Evolutionary conservation across 2,797 vertebrate species (phyloP), one percentile per base, ranked within the genome.

Genomic region (Myripristis murdjan): DNA sequence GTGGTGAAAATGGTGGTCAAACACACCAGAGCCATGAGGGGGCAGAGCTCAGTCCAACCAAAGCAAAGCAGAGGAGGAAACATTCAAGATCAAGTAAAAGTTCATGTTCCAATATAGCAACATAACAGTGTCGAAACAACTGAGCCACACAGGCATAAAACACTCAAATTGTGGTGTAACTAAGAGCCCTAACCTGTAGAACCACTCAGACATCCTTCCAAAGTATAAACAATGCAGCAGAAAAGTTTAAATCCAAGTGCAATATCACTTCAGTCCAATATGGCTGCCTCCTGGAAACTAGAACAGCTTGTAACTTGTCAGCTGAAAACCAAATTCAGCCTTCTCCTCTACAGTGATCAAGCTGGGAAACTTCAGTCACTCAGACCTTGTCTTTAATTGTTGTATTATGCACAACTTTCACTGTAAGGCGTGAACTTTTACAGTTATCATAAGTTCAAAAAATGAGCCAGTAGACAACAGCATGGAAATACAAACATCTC

Each of bases 231-330:
- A 56, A 35, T 52, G 60, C 0, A 20, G 26, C n/a, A n/a, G 10
- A 14, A 43, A 51, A 54, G 3, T 57, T 47, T 41, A 28, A 62
- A 76, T 48, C 52, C 33, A 49, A 53, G 7, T 49, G 59, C 47
- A 56, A 7, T 2, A 0, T 43, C 26, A 7, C 2, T 14, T 8
- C 22, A 67, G 54, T 73, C 54, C 54, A 85, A 83, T 60, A 83
- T 59, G 71, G 79, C 69, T 48, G 59, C 66, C 56, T 22, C 37
- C 73, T 49, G 52, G n/a, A 51, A 53, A 70, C 41, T 37, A 62
- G 41, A n/a, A n/a, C n/a, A n/a, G n/a, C n/a, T n/a, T 43, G 55
- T 33, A 47, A 52, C 16, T 2, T 35, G 5, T 9, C 33, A 35
- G 33, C 5, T 35, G 33, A 35, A 35, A 9, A 35, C 12, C 35